Base-by-base conservation (phyloP, 2,888 invertebrate genomes). In the Petrolisthes manimaculis region DNA sequence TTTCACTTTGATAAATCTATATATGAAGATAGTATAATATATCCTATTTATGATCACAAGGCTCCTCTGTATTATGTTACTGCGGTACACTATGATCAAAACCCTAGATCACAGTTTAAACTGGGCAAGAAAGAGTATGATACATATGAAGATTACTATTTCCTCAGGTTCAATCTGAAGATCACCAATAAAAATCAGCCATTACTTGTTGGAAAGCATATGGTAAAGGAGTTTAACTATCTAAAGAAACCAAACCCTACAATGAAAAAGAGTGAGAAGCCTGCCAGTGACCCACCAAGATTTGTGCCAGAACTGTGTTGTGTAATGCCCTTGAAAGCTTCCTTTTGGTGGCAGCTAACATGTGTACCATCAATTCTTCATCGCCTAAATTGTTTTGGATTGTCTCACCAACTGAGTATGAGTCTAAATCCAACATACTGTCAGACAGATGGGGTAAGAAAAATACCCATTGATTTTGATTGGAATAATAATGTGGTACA, bases 231-330 rank as follows among this genome's bases (percentile, higher is more conserved):
- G 90, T 92, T 95, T 21, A 95, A 95, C 92, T 95, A 94, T 89
- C 93, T 95, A n/a, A 84, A 88, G 74, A 80, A 74, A 24, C 56
- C 69, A 55, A 24, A 14, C 14, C 4, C 12, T 6, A 2, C 51
- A 74, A 51, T 51, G 54, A 75, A 75, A 67, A 77, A 77, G 21
- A 71, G 84, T 24, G 53, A 67, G 14, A 88, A 81, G 18, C 5
- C 21, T 54, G 61, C 54, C 24, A 14, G 85, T 24, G 80, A 86
- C 8, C 71, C 56, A 8, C 84, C 86, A n/a, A 74, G 96, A 88
- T 94, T 99, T 78, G 95, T 99, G 14, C 98, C 99, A 0, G 99
- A 99, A 93, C 94, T 98, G 91, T 97, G 97, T 92, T 94, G 95
- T 24, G 94, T 95, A 14, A 94, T 94, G 92, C 94, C 94, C 3